Evolutionary conservation across 2,888 invertebrate genomes (phyloP).

Genomic region (Minunthozetes semirufus): DNA sequence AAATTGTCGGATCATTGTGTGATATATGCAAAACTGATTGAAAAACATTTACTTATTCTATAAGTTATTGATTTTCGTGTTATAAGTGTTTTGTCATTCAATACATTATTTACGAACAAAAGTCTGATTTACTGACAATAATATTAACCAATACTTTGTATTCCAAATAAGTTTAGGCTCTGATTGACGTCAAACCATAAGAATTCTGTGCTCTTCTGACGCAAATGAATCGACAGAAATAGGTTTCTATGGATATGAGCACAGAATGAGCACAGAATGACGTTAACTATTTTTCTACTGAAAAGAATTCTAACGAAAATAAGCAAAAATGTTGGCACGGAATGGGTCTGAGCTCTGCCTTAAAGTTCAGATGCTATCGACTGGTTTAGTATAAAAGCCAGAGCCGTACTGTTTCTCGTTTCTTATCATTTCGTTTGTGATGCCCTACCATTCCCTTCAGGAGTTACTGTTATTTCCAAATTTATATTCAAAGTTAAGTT

Average conservation of each 20-base stretch:
- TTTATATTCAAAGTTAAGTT: not conserved
- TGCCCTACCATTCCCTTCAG: not conserved
- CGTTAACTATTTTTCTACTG: too few species aligned
- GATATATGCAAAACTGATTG: too few species aligned
- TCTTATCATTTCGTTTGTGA: slow-evolving; percentile 5
- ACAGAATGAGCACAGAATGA: not conserved
- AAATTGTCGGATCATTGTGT: too few species aligned
- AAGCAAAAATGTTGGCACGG: slow-evolving; percentile 22
- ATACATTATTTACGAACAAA: not conserved
- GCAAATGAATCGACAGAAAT: slow-evolving; percentile 21
- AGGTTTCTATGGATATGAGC: slow-evolving; percentile 15
- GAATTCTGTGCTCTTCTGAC: not conserved
- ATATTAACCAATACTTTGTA: not conserved
- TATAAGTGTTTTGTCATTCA: not conserved
- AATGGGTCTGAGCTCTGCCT: not conserved
- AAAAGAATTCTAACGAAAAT: not conserved
- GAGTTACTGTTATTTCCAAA: too few species aligned
- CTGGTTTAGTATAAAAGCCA: slow-evolving; percentile 10
- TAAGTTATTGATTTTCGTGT: too few species aligned
- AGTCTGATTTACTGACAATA: not conserved
- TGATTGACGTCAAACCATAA: not conserved
- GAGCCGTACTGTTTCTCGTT: not conserved
- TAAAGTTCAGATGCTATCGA: not conserved
- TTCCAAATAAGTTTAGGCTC: not conserved
- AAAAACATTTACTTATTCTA: too few species aligned